Evolutionary conservation across 1,140 invertebrate species (phyloP), one percentile per base, ranked within the genome.

Genomic region (Drosophila bifasciata): DNA sequence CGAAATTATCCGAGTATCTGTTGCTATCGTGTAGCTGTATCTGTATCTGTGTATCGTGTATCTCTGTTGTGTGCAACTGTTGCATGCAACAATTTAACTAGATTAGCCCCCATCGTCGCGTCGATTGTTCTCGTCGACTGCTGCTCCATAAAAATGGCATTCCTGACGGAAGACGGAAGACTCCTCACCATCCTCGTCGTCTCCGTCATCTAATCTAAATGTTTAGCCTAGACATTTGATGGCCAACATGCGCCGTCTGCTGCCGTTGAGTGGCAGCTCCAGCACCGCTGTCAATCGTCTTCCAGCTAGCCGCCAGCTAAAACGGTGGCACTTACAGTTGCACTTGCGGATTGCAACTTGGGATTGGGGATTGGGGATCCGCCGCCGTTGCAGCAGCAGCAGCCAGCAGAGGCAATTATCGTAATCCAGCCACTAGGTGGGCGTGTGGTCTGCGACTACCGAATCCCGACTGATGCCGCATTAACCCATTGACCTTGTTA

Each of bases 291-390:
- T 86, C 81, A 86, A 86, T 86, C 69, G 74, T 77, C 32, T 50
- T 76, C 50, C 52, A 45, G 50, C 63, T n/a, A n/a, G 36, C 68
- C 78, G 49, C 53, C 73, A 55, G 79, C 74, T 32, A 32, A 50
- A 86, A 86, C 81, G 81, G 81, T 86, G 81, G 81, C 81, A 88
- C 83, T 86, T 86, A 86, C 81, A 86, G 81, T 86, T 86, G 81
- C 81, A 88, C 78, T 86, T 88, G 83, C 74, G 78, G 81, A 85
- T 79, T 79, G n/a, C n/a, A n/a, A 86, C 78, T 86, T 88, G 83
- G 78, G 76, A 85, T 79, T 32, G 48, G 15, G 48, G 52, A 63
- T 56, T 66, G 71, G 3, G 28, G 28, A 28, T 8, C 28, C 23
- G 23, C 23, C 23, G 28, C 28, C 28, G 28, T 8, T 0, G 28